Evolutionary conservation across 1,140 invertebrate genomes (phyloP).

Genomic region (Asobara japonica): DNA sequence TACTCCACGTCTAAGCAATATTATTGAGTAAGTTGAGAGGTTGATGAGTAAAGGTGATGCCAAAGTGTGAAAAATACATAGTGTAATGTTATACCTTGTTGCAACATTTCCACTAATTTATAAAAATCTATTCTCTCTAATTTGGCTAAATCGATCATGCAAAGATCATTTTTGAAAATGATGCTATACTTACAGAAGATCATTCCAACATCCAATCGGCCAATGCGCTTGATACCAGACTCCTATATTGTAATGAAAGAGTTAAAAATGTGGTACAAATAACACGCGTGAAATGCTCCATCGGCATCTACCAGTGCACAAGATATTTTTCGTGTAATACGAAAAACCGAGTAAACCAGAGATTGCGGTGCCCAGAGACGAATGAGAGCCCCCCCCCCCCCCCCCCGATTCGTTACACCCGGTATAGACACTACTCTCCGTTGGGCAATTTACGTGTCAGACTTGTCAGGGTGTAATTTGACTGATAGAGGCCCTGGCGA

Average conservation of each 20-base stretch:
- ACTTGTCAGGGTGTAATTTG: conserved; percentile 62
- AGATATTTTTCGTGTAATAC: conserved; percentile 7
- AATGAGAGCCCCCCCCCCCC: too few relatives aligned
- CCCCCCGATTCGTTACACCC: conserved; percentile 37
- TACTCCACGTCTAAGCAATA: too few relatives aligned
- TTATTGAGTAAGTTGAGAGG: too few relatives aligned
- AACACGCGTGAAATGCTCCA: neutral
- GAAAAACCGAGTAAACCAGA: conserved; percentile 1
- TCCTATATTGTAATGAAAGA: conserved; percentile 16
- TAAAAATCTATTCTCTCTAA: too few relatives aligned
- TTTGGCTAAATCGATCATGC: too few relatives aligned
- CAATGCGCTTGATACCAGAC: conserved; percentile 34
- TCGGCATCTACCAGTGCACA: neutral
- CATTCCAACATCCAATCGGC: conserved; percentile 36
- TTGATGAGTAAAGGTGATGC: too few relatives aligned
- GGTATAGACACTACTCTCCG: conserved; percentile 52
- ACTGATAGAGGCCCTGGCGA: conserved; percentile 53
- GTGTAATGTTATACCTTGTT: too few relatives aligned
- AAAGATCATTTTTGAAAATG: conserved; percentile 16
- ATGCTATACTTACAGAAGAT: conserved; percentile 36
- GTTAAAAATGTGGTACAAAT: neutral
- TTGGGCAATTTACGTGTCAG: conserved; percentile 61
- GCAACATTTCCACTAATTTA: too few relatives aligned
- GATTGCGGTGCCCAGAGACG: conserved; percentile 21
- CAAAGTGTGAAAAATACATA: too few relatives aligned